Evolutionary conservation across 2,113 vertebrate species (phyloP), one percentile per base, ranked within the genome.

Genomic region (Anthoscopus minutus): DNA sequence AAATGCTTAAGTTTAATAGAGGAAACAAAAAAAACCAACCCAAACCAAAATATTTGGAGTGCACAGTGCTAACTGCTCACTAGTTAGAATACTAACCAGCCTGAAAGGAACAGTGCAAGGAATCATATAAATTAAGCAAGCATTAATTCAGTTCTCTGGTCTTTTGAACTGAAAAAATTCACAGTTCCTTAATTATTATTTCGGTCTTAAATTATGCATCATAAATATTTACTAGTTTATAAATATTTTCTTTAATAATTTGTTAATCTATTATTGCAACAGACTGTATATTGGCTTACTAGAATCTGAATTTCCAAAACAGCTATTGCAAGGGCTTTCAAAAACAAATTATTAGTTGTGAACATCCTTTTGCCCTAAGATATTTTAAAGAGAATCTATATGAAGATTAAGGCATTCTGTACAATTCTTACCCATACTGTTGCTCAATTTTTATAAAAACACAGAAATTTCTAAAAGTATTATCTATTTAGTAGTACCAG

Each of bases 171-270:
- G 24, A 31, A 76, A 81, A 78, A 69, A 53, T 9, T 76, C 45
- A 33, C 20, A 42, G 30, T 72, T 85, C 12, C 61, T 21, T 48
- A 58, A 67, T 93, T 79, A 85, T 54, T 80, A 77, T 62, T 76
- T 72, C 77, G 4, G 17, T 89, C 62, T 69, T 61, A 67, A 80
- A 61, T 82, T 81, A 65, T 54, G 13, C 13, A 37, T 72, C 15
- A 71, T 88, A 82, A 87, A 92, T 94, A 85, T 82, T 85, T 80
- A 92, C 19, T 33, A 67, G 28, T 65, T 87, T 79, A 85, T 71
- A 78, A 71, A 51, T 50, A 2, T 72, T 91, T 95, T 84, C 33
- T 71, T 60, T 74, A 93, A 66, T 81, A 3, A 51, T 89, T 86
- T 89, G 16, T 85, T 79, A 89, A 79, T 17, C 9, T 79, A 33